Conservation (phyloP, 2,797 vertebrate genomes). For the Poeciliopsis infans region DNA sequence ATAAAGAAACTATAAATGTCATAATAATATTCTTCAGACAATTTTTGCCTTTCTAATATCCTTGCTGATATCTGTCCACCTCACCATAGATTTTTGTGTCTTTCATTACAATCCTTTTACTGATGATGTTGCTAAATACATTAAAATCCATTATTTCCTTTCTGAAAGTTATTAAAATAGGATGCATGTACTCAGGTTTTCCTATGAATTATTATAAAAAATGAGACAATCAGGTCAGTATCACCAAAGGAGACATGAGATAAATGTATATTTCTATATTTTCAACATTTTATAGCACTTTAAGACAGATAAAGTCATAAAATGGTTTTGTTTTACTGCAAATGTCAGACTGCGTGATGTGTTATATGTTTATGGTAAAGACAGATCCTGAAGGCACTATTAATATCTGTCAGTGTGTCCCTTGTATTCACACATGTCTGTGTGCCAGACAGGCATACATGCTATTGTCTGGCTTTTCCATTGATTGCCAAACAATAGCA, state of each 20-base stretch:
- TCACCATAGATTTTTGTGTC: neutral
- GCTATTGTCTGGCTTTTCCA: no score
- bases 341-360: neutral
- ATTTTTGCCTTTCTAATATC: neutral
- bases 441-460: no score
- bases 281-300: neutral
- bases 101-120: neutral
- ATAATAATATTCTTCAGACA: neutral
- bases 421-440: no score
- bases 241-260: neutral
- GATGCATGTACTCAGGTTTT: neutral
- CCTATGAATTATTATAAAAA: neutral
- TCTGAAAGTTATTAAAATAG: neutral
- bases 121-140: neutral
- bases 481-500: no score
- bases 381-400: neutral
- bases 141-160: neutral
- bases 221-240: neutral
- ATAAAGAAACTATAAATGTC: no score
- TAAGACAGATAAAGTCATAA: neutral
- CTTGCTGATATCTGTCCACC: neutral
- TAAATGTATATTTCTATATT: neutral
- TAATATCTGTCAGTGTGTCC: neutral
- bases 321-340: neutral
- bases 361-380: neutral